Conservation (phyloP, 1,140 invertebrate species). For the Drosophila lowei region DNA sequence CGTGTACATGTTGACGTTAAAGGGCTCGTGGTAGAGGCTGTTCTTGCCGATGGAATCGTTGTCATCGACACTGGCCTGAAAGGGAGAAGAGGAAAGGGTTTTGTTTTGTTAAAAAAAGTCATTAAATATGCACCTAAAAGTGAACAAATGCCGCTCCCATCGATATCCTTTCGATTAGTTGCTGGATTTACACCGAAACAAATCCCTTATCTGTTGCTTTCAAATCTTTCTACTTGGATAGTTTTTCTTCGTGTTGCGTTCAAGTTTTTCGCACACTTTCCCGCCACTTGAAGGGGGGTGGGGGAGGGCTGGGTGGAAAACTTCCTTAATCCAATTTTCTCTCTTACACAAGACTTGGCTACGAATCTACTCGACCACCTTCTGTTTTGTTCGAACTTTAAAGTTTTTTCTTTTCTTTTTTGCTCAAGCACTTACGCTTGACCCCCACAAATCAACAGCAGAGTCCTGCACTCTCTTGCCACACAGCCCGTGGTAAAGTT, state of each 20-base stretch:
- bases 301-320: slow-evolving; percentile 6
- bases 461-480: background rate
- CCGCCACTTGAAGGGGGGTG: slow-evolving; percentile 9
- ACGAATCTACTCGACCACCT: slow-evolving; percentile 6
- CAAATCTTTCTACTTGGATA: slow-evolving; percentile 1
- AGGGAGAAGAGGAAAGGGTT: background rate
- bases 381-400: slow-evolving; percentile 42
- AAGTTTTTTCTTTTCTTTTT: slow-evolving; percentile 29
- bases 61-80: slow-evolving; percentile 81
- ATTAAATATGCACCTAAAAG: background rate
- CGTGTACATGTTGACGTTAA: slow-evolving; percentile 84
- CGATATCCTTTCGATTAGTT: background rate
- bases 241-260: slow-evolving; percentile 6
- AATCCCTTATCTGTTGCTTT: slow-evolving; percentile 23
- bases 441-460: slow-evolving; percentile 51
- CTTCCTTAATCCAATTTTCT: slow-evolving; percentile 45
- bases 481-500: slow-evolving; percentile 57
- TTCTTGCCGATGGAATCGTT: slow-evolving; percentile 83
- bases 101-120: background rate
- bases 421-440: slow-evolving; percentile 46
- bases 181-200: slow-evolving; percentile 1
- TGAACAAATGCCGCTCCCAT: too few species aligned
- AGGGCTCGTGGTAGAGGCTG: slow-evolving; percentile 84
- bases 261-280: slow-evolving; percentile 30
- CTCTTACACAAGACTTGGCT: background rate